A percentile compares a stretch with the other conserved stretches of the same genome.
These are phyloP conservation scores for Myrmophylax atrothorax DNA, from an alignment of 2,113 vertebrate species.

Conservation along the genomic window DNA sequence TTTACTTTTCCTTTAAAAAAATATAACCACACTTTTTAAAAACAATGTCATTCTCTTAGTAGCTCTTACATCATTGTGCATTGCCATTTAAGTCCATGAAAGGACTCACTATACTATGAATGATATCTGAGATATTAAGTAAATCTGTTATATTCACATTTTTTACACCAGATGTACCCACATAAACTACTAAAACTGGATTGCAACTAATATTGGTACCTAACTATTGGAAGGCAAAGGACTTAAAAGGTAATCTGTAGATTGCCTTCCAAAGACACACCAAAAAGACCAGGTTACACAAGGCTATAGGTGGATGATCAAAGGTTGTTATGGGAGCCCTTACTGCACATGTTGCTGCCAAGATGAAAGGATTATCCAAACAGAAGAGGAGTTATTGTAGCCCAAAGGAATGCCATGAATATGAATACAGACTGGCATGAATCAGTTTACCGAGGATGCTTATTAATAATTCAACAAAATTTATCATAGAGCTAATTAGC, in stretches of 20 bases:
- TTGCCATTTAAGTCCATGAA: neutral
- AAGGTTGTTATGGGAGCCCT: neutral
- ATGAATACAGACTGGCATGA: neutral
- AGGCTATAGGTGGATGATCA: neutral
- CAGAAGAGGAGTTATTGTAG: neutral
- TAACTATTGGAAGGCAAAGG: neutral
- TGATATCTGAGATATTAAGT: neutral
- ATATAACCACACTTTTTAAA: neutral
- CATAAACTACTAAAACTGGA: neutral
- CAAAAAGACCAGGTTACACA: neutral
- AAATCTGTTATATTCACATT: neutral
- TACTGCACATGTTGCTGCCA: rapidly evolving
- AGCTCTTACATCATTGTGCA: neutral
- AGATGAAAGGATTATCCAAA: neutral
- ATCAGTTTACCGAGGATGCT: neutral
- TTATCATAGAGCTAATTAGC: neutral
- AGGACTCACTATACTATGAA: neutral
- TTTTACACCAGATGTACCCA: neutral
- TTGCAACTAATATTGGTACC: neutral
- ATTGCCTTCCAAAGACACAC: neutral
- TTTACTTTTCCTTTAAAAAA: neutral
- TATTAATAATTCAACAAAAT: constrained; percentile 9
- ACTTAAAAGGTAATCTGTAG: neutral
- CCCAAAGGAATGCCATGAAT: neutral
- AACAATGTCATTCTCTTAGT: neutral